phyloP scores from a whole-genome alignment of 2,113 vertebrate genomes.

The Morone chrysops region DNA sequence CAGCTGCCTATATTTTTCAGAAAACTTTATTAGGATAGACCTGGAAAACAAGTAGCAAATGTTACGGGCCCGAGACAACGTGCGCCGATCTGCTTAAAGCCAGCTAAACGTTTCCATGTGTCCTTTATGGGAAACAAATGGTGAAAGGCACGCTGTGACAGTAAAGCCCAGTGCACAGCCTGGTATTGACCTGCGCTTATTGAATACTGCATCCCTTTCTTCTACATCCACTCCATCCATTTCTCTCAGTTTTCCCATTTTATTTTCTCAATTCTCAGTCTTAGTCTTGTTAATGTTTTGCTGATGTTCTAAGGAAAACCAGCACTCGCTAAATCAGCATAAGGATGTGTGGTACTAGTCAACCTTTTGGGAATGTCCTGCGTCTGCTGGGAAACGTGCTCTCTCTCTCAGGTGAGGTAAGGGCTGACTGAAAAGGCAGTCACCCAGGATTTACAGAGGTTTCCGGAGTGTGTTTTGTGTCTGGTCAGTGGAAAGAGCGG shows the following conservation, averaged over 20 bases:
- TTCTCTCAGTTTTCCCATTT: constrained; percentile 19
- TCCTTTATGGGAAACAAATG: constrained; percentile 93
- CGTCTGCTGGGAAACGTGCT: constrained; percentile 39
- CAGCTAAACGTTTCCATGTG: constrained; percentile 93
- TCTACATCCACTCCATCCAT: constrained; percentile 67
- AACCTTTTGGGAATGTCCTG: constrained; percentile 38
- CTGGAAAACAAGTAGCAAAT: constrained; percentile 85
- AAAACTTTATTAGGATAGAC: constrained; percentile 71
- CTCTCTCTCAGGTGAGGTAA: constrained; percentile 36
- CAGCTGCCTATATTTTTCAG: constrained; percentile 49
- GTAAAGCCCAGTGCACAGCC: constrained; percentile 81
- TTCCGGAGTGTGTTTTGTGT: constrained; percentile 51
- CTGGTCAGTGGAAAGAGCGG: constrained; percentile 41
- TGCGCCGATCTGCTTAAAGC: constrained; percentile 83
- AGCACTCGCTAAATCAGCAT: constrained; percentile 24
- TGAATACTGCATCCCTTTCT: constrained; percentile 75
- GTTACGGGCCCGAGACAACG: constrained; percentile 72
- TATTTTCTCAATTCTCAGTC: constrained; percentile 21
- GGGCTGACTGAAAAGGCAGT: constrained; percentile 44
- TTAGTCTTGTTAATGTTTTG: constrained; percentile 82
- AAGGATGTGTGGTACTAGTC: constrained; percentile 22
- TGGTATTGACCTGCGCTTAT: constrained; percentile 82
- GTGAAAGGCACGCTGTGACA: constrained; percentile 85
- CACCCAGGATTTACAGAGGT: constrained; percentile 47
- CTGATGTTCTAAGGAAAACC: constrained; percentile 54